These are phyloP conservation scores for Acridotheres tristis DNA, from an alignment of 2,797 vertebrate genomes.

Conservation along the genomic window DNA sequence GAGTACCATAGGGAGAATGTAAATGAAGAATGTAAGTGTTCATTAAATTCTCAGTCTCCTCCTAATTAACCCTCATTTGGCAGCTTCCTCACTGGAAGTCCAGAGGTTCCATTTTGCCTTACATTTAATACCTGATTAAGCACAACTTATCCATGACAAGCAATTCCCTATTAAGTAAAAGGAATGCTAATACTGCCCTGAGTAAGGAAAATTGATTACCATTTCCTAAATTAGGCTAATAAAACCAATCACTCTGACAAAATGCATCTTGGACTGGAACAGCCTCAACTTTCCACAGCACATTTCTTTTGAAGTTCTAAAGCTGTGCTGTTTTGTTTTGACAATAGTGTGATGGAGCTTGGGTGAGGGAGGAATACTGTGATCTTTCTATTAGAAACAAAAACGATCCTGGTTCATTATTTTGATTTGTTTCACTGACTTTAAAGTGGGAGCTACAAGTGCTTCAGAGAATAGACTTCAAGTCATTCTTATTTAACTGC, in stretches of 20 bases:
- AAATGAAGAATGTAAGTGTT: background rate
- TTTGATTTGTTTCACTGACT: background rate
- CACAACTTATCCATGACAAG: background rate
- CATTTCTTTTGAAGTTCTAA: background rate
- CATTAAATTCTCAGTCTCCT: conserved; percentile 13
- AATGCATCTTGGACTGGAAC: background rate
- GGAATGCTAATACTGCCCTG: background rate
- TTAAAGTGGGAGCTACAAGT: background rate
- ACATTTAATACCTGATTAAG: conserved; percentile 45
- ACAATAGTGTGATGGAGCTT: background rate
- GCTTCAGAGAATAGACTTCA: background rate
- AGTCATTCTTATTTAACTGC: background rate
- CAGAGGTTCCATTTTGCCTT: conserved; percentile 8
- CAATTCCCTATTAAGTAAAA: conserved; percentile 1
- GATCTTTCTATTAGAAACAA: background rate
- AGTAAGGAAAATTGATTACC: conserved; percentile 40
- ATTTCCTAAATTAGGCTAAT: conserved; percentile 7
- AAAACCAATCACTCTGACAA: background rate
- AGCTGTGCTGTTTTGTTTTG: background rate
- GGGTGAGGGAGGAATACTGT: background rate
- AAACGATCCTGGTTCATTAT: background rate
- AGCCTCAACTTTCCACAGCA: background rate
- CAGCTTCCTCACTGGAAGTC: background rate
- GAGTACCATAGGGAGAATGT: background rate
- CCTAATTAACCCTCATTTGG: conserved; percentile 41